These are phyloP conservation scores for Spodoptera exigua DNA, from an alignment of 2,888 invertebrate genomes.

Conservation along the genomic window DNA sequence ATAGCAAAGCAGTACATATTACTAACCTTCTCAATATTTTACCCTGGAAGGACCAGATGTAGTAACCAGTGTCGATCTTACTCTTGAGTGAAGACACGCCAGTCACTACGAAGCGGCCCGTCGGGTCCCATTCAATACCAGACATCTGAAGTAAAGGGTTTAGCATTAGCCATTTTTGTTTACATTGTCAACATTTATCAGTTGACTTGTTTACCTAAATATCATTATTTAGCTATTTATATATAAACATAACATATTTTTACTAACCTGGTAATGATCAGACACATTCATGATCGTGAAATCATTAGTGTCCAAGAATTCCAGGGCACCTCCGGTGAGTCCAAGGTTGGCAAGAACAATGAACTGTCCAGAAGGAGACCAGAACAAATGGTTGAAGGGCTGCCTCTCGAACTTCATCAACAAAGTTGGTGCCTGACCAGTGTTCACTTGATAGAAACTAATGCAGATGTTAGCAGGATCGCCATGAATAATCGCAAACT, in stretches of 20 bases:
- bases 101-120: conserved; percentile 98
- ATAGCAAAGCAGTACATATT: neutral
- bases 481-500: conserved; percentile 99
- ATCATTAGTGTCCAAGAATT: conserved; percentile 98
- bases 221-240: too few species aligned
- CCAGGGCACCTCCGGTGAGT: conserved; percentile 95
- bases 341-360: conserved; percentile 97
- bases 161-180: neutral
- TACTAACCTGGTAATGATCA: conserved; percentile 95
- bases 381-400: conserved; percentile 97
- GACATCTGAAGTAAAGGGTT: conserved; percentile 89
- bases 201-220: neutral
- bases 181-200: neutral
- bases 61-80: conserved; percentile 97
- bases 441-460: conserved; percentile 96
- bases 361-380: conserved; percentile 98
- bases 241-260: neutral
- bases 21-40: conserved; percentile 90
- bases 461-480: conserved; percentile 95
- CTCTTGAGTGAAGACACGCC: conserved; percentile 98
- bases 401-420: conserved; percentile 97
- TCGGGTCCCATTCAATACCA: conserved; percentile 99
- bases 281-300: conserved; percentile 98
- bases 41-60: conserved; percentile 99
- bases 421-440: conserved; percentile 95